These are phyloP conservation scores for Melanostoma scalare DNA, from an alignment of 2,888 invertebrate genomes.

Conservation along the genomic window DNA sequence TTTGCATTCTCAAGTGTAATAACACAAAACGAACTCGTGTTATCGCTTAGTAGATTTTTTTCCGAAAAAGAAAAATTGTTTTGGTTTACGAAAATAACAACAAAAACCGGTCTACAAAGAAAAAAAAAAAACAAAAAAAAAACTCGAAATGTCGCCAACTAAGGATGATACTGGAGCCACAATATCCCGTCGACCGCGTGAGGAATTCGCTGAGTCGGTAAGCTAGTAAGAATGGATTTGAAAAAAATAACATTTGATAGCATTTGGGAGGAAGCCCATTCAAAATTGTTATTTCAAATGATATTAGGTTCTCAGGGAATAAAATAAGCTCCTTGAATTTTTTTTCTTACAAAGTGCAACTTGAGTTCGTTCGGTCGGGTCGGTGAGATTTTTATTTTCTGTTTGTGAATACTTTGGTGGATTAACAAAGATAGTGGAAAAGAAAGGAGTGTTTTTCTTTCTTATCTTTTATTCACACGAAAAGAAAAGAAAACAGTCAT, in stretches of 20 bases:
- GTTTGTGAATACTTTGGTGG: too few relatives aligned
- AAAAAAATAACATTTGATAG: not conserved
- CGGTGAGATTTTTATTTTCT: too few relatives aligned
- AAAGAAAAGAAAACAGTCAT: too few relatives aligned
- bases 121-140: conserved; percentile 10
- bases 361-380: too few relatives aligned
- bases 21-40: conserved; percentile 50
- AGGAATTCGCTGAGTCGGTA: conserved; percentile 81
- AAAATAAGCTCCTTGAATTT: too few relatives aligned
- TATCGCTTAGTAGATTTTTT: conserved; percentile 18
- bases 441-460: too few relatives aligned
- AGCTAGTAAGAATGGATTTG: conserved; percentile 62
- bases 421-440: too few relatives aligned
- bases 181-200: conserved; percentile 79
- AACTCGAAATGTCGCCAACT: conserved; percentile 78
- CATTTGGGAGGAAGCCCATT: too few relatives aligned
- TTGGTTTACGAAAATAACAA: conserved; percentile 34
- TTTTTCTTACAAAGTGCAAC: too few relatives aligned
- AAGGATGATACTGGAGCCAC: conserved; percentile 79
- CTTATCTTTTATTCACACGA: too few relatives aligned
- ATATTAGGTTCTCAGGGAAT: too few relatives aligned
- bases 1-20: conserved; percentile 62
- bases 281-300: too few relatives aligned
- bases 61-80: conserved; percentile 31
- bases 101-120: conserved; percentile 50